Base-by-base conservation (phyloP, 2,113 vertebrate genomes). In the Sylvietta virens region DNA sequence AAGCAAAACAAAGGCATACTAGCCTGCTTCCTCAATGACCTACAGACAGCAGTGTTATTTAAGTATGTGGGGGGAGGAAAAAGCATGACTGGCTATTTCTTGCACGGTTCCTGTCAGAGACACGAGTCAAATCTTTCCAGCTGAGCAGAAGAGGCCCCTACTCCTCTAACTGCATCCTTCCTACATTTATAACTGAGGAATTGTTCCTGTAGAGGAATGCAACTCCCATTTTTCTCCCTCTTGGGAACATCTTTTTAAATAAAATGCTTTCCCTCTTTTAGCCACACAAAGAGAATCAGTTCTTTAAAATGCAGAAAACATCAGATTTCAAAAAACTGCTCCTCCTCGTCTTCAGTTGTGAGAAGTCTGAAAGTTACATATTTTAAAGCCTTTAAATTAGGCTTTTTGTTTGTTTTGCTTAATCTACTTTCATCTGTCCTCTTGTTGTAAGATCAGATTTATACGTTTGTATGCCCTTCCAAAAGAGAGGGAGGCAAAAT, bases 1-100 rank as follows among this genome's bases (percentile, higher is more conserved):
- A 86, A 87, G 31, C 10, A 85, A 85, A 94, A 84, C 17, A 81
- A 84, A 95, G 26, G 67, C 74, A 70, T 28, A 19, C 16, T 53
- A 54, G 33, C 17, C 22, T 78, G 11, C 58, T 86, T 92, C 50
- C 47, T 70, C 64, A 42, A 14, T 35, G 44, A 76, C 19, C 24
- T 18, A 8, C 22, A 47, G 17, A 16, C 0, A 1, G 24, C 30
- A 85, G 10, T 71, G 15, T 64, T 37, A 67, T 65, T 71, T 51
- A 37, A 93, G 20, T 33, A 40, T 3, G 8, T 12, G 6, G 7
- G 16, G 47, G 28, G 24, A 60, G 6, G 18, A 51, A 50, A 81
- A 86, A 57, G 15, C 57, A 72, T 3, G 0, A 24, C 30, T 70
- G 60, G 14, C 57, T 90, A 82, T 42, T 66, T 50, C 65, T 79